Evolutionary conservation across 2,797 vertebrate species (phyloP), one percentile per base, ranked within the genome.

Genomic region (Gallinago solitaria): DNA sequence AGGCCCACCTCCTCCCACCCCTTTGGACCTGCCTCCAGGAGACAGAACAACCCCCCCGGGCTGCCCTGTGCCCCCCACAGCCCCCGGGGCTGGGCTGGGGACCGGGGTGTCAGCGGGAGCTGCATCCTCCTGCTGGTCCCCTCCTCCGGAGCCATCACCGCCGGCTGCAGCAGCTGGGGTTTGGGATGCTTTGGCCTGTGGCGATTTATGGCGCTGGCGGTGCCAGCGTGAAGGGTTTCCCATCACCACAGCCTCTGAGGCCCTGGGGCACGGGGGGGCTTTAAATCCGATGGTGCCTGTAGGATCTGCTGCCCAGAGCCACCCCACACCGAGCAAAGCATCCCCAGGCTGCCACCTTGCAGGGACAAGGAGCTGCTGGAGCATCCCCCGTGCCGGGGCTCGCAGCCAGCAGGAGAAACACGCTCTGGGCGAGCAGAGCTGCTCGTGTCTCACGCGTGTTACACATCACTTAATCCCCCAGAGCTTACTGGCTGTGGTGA

Each of bases 111-210:
- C 17, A 33, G 60, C 5, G 7, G 18, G n/a, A 39, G 47, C 27
- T 4, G 32, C 37, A 1, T 59, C 24, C 10, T 28, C 2, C 23
- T 30, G 69, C 30, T 9, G 10, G 19, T 18, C 12, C 21, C 4
- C 19, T 43, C 7, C 2, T 2, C 24, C 1, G 0, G 25, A 39
- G 3, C 10, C 11, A 6, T 8, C 61, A 6, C 61, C 7, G 0
- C 71, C 11, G 0, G 18, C 33, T 11, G 47, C 18, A 13, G 8
- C 74, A 6, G 48, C 64, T 11, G 83, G 19, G 12, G 2, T 24
- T 39, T 16, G 74, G 24, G 57, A 32, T 35, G 37, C 57, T 45
- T 25, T 50, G 50, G 16, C n/a, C 64, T 3, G 12, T 48, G 5
- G n/a, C 35, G 9, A 76, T 76, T 82, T 27, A 28, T 15, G 28